These are phyloP conservation scores for Drosophila watanabei DNA, from an alignment of 1,140 invertebrate species.

Conservation along the genomic window DNA sequence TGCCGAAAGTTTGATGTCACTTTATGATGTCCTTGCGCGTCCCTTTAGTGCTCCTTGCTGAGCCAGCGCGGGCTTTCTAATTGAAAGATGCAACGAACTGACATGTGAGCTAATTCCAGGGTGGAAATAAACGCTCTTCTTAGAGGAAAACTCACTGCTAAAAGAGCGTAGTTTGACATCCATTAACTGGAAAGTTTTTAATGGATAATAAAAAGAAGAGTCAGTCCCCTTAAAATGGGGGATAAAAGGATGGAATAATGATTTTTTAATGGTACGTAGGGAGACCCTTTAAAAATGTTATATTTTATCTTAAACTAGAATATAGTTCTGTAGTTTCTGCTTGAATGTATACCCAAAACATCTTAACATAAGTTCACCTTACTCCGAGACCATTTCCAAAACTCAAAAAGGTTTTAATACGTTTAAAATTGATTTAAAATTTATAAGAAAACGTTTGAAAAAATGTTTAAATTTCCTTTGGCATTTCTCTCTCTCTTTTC, in stretches of 20 bases:
- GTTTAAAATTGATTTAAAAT: neutral
- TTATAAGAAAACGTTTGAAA: neutral
- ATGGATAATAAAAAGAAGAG: slow-evolving; percentile 14
- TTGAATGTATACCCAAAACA: too few species aligned
- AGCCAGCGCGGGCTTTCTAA: slow-evolving; percentile 60
- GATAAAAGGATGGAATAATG: too few species aligned
- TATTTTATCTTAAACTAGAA: neutral
- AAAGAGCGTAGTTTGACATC: slow-evolving; percentile 53
- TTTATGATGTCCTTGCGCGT: slow-evolving; percentile 44
- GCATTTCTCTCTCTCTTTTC: too few species aligned
- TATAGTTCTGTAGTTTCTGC: neutral
- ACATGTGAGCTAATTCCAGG: slow-evolving; percentile 33
- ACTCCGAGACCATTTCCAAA: too few species aligned
- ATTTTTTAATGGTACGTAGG: neutral
- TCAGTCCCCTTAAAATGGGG: too few species aligned
- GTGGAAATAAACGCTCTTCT: neutral
- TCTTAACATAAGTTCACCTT: too few species aligned
- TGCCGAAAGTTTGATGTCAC: slow-evolving; percentile 23
- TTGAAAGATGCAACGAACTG: slow-evolving; percentile 45
- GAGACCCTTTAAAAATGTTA: neutral
- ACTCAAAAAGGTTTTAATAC: neutral
- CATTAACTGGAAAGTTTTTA: slow-evolving; percentile 60
- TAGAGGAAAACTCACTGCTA: neutral
- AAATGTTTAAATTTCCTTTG: neutral
- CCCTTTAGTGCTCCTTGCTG: slow-evolving; percentile 72